Evolutionary conservation across 2,113 vertebrate genomes (phyloP).

Genomic region (Bufo gargarizans): DNA sequence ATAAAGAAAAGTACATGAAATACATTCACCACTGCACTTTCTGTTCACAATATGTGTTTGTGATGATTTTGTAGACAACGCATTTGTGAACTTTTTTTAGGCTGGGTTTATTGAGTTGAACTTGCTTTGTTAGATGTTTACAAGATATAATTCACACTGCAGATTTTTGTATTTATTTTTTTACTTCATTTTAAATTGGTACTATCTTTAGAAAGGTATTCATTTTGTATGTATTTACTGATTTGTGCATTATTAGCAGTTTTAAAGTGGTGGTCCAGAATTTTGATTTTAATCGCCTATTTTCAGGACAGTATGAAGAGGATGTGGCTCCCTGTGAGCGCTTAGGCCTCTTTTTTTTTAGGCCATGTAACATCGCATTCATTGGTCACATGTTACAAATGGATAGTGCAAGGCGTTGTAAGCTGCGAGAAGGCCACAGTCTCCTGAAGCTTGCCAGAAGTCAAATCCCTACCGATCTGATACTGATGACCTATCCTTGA

Average conservation of each 20-base stretch:
- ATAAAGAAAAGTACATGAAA: constrained; percentile 20
- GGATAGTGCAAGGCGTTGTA: too few relatives aligned
- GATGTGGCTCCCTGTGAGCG: too few relatives aligned
- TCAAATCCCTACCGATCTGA: too few relatives aligned
- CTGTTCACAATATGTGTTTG: background rate
- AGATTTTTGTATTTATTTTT: too few relatives aligned
- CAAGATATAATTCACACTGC: too few relatives aligned
- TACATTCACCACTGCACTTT: background rate
- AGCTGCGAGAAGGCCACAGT: too few relatives aligned
- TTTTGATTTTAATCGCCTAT: background rate
- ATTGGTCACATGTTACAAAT: too few relatives aligned
- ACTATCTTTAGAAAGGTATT: background rate
- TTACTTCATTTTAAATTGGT: background rate
- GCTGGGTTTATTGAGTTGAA: background rate
- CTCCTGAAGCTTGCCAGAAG: too few relatives aligned
- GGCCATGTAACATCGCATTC: too few relatives aligned
- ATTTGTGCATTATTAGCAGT: background rate
- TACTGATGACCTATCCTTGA: too few relatives aligned
- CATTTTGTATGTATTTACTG: background rate
- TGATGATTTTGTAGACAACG: background rate
- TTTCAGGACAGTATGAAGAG: too few relatives aligned
- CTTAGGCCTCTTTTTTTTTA: too few relatives aligned
- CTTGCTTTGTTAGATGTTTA: background rate
- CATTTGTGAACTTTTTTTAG: background rate
- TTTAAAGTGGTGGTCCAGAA: background rate